Percentiles rank a stretch among this genome's conserved stretches.
Conservation (phyloP, 2,113 vertebrate species). For the Nasalis larvatus region DNA sequence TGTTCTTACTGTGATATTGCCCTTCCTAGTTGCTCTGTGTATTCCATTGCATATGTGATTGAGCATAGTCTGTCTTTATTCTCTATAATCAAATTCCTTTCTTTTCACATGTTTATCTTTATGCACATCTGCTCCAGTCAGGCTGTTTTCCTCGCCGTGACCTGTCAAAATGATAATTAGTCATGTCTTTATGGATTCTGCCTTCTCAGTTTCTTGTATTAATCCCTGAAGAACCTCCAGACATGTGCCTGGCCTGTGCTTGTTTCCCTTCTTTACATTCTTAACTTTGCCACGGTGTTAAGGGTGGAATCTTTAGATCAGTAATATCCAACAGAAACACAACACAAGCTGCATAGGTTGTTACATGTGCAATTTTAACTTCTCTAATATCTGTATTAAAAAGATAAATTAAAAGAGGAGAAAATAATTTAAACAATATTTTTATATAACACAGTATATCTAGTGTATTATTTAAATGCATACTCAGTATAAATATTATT, state of each 20-base stretch:
- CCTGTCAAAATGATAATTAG: background rate
- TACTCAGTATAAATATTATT: background rate
- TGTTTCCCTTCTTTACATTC: background rate
- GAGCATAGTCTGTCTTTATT: background rate
- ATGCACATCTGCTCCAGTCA: background rate
- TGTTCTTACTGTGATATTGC: background rate
- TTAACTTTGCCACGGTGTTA: background rate
- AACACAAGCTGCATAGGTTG: background rate
- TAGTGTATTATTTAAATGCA: background rate
- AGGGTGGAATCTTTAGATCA: background rate
- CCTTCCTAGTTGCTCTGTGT: background rate
- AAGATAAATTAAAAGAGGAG: background rate
- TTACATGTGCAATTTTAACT: background rate
- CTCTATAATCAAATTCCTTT: background rate
- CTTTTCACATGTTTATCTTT: background rate
- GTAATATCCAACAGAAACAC: background rate
- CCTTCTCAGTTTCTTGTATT: background rate
- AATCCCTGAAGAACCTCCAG: background rate
- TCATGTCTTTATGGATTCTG: background rate
- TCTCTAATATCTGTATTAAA: background rate
- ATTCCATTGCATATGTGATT: background rate
- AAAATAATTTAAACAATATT: background rate
- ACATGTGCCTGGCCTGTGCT: background rate
- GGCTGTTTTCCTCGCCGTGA: background rate
- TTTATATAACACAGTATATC: background rate